Conservation (phyloP, 2,888 invertebrate genomes). For the Eulithis prunata region DNA sequence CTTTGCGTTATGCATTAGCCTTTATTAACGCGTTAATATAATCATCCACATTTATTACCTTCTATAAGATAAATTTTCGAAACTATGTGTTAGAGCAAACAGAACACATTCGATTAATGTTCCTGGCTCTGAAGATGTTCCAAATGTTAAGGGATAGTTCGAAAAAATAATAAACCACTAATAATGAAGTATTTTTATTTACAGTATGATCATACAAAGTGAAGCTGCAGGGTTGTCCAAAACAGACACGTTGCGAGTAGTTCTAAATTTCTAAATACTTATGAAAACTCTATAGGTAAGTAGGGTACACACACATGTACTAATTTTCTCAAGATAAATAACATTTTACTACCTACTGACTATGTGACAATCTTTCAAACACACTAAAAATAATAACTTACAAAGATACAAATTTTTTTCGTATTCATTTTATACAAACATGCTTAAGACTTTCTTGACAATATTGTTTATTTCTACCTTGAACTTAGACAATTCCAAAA, state of each 20-base stretch:
- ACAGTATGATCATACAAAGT: conserved; percentile 26
- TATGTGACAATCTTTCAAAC: not conserved
- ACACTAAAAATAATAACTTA: not conserved
- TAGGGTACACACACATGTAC: not conserved
- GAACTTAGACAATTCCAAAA: conserved; percentile 19
- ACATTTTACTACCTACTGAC: too few relatives aligned
- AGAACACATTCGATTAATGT: not conserved
- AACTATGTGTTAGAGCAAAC: too few relatives aligned
- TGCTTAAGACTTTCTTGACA: not conserved
- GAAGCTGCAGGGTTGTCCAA: conserved; percentile 23
- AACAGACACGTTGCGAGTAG: conserved; percentile 25
- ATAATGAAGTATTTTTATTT: conserved; percentile 37
- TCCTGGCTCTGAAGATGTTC: too few relatives aligned
- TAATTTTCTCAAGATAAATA: not conserved
- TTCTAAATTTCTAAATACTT: conserved; percentile 16
- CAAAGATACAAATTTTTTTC: not conserved
- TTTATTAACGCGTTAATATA: too few relatives aligned
- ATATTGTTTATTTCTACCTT: conserved; percentile 5
- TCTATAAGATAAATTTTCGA: too few relatives aligned
- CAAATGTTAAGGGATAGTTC: not conserved
- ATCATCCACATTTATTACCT: too few relatives aligned
- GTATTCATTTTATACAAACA: not conserved
- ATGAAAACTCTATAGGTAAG: conserved; percentile 8
- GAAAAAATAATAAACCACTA: conserved; percentile 1
- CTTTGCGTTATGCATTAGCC: too few relatives aligned